Base-by-base conservation (phyloP, 2,888 invertebrate genomes). In the Blera fallax region DNA sequence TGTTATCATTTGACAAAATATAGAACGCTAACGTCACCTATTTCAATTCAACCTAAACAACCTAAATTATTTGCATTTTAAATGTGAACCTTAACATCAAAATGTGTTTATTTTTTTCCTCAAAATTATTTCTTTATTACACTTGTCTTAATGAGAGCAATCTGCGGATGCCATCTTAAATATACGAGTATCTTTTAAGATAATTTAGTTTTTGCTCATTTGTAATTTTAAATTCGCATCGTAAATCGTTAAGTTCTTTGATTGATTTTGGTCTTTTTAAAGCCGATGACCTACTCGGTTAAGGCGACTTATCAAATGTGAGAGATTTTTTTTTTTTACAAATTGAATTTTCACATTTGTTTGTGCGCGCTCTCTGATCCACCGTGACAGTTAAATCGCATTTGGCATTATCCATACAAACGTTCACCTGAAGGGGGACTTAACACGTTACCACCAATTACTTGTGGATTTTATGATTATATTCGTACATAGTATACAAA, bases 211-310 rank as follows among this genome's bases (percentile, higher is more conserved):
- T 24, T n/a, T 50, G 40, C 40, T 45, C 18, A 45, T 48, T 45
- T 18, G 16, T 45, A 8, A 18, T 45, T 48, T 48, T 24, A n/a
- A 48, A 21, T 24, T 48, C 10, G 16, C 21, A 48, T 16, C 21
- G 24, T 24, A 48, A 24, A 48, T 48, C 21, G 50, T 27, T 50
- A 24, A 50, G 50, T 50, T 50, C 50, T 24, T n/a, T 50, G 24
- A 50, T 50, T 24, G 50, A 50, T 24, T 50, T 24, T 50, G 24
- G 11, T 29, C 7, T 54, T 54, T 67, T 11, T 29, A 11, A 67
- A 54, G 52, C 52, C 67, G 52, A 40, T 67, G 52, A 67, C 67
- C 67, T 8, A 67, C 37, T 54, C 40, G 67, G 67, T 27, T 37
- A 3, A 8, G 27, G 37, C 27, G 16, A 54, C 24, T 67, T 24